Base-by-base conservation (phyloP, 2,113 vertebrate genomes). In the Tachycineta bicolor region DNA sequence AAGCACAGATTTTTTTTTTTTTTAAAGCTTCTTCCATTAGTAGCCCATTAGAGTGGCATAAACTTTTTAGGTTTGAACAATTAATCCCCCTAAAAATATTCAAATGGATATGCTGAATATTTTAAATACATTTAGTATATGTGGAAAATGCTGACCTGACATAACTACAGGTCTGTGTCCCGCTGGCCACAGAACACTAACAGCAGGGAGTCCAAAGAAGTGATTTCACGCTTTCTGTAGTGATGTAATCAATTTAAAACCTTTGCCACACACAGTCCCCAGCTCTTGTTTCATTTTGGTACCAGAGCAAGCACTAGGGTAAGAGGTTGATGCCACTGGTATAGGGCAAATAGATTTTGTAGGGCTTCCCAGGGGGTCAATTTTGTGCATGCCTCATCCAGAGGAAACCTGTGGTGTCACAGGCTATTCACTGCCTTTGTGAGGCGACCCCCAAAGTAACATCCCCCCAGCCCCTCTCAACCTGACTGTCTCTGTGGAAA, bases 41-140 rank as follows among this genome's bases (percentile, higher is more conserved):
- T 77, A 94, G 93, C 80, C 94, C 94, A 96, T 97, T 94, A 96
- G 82, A 96, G 52, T 70, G 76, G 64, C 82, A 96, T 94, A 91
- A 95, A 96, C 87, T 95, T 97, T 91, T 93, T 90, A 93, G 41
- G 80, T 77, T 88, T 86, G 79, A 92, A 92, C 82, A 91, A 94
- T 96, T 96, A 95, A 92, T 94, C 56, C 88, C 60, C 82, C 75
- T 80, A 83, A 95, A 94, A 97, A 94, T 95, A 94, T 96, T 95
- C 76, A 92, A 37, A 90, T 81, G 68, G 92, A 74, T 74, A 60
- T 55, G 50, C 10, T 63, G 83, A 85, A 80, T 94, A 88, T 96
- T 95, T 96, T 83, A 88, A 92, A 90, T 90, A 86, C 71, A n/a
- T 88, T 79, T 82, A 89, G 28, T 62, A 47, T 24, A 18, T 10